Conservation (phyloP, 2,888 invertebrate species). For the Cancer borealis region DNA sequence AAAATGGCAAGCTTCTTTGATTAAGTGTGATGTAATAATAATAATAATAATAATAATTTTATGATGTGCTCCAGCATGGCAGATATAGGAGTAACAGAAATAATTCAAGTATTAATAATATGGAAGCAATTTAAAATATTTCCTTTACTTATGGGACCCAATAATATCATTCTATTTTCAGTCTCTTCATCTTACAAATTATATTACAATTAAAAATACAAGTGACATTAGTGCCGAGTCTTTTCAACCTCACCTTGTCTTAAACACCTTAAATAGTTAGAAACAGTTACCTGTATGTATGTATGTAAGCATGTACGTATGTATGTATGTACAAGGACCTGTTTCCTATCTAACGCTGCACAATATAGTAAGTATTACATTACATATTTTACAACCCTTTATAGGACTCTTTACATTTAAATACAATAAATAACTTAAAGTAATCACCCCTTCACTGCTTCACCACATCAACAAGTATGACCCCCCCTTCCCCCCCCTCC, state of each 20-base stretch:
- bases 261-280: conserved; percentile 16
- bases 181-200: neutral
- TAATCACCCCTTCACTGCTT: neutral
- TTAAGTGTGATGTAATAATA: neutral
- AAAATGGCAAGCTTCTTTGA: neutral
- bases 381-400: conserved; percentile 33
- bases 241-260: neutral
- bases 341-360: neutral
- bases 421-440: conserved; percentile 26
- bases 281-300: neutral
- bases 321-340: conserved; percentile 14
- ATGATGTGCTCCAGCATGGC: neutral
- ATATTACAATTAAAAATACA: neutral
- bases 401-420: conserved; percentile 6
- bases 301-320: neutral
- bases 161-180: neutral
- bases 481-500: neutral
- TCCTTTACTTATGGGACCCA: neutral
- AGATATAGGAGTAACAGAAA: neutral
- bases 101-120: neutral
- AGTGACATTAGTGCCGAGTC: neutral
- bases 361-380: conserved; percentile 11
- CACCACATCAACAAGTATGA: conserved; percentile 15
- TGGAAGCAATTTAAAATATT: neutral
- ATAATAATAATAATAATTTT: too few relatives aligned